These are phyloP conservation scores for Gnathonemus echidnorhynchus DNA, from an alignment of 2,113 vertebrate genomes.

Conservation along the genomic window DNA sequence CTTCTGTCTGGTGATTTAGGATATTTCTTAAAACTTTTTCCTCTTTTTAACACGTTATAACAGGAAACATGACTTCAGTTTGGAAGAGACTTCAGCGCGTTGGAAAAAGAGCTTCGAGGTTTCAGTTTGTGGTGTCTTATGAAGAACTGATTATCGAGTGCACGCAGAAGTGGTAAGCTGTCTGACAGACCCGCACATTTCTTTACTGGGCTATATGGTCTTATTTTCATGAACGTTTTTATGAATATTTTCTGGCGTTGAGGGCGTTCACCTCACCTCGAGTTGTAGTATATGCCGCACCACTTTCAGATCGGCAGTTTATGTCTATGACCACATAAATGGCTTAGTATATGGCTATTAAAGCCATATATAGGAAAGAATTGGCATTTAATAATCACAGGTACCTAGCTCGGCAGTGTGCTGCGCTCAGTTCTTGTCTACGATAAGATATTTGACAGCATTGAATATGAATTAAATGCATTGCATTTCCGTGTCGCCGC, in stretches of 20 bases:
- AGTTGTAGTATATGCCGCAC: not conserved
- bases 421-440: not conserved
- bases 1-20: not conserved
- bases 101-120: conserved; percentile 77
- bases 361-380: not conserved
- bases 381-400: not conserved
- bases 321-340: not conserved
- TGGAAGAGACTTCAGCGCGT: conserved; percentile 85
- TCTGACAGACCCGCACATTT: not conserved
- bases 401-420: not conserved
- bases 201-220: not conserved
- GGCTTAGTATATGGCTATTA: not conserved
- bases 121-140: conserved; percentile 79
- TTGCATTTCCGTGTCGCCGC: not conserved
- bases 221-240: not conserved
- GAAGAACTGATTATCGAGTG: conserved; percentile 75
- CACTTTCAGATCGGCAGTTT: not conserved
- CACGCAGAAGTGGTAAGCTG: conserved; percentile 73
- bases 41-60: not conserved
- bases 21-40: not conserved
- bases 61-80: conserved; percentile 72
- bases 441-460: not conserved
- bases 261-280: not conserved
- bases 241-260: not conserved
- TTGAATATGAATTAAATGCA: not conserved